Conservation (phyloP, 2,888 invertebrate genomes). For the Drosophila borborema region DNA sequence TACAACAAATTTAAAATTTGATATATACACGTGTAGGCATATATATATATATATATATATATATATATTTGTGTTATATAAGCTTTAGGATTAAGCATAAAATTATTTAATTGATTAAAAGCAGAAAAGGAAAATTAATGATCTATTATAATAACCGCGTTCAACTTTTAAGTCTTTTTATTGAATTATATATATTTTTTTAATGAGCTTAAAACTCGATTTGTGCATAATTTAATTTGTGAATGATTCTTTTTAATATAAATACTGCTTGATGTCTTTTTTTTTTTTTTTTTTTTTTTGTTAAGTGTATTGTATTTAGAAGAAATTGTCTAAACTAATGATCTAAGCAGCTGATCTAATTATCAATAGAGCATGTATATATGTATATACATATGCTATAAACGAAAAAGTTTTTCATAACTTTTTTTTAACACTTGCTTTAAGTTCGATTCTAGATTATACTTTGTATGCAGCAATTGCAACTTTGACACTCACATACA, state of each 20-base stretch:
- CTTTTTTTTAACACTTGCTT: slow-evolving; percentile 16
- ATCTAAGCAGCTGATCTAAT: slow-evolving; percentile 9
- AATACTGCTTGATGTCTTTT: slow-evolving; percentile 6
- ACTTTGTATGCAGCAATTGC: not conserved
- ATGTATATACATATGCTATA: too few species aligned
- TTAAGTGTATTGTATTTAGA: slow-evolving; percentile 29
- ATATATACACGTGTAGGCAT: slow-evolving; percentile 8
- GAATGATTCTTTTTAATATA: not conserved
- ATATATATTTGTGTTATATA: slow-evolving; percentile 16
- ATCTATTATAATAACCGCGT: slow-evolving; percentile 24
- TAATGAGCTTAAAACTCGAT: not conserved
- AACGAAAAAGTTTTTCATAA: slow-evolving; percentile 7
- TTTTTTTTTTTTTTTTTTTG: slow-evolving; percentile 13
- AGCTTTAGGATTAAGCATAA: slow-evolving; percentile 33
- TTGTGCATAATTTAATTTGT: not conserved
- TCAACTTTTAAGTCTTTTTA: slow-evolving; percentile 15
- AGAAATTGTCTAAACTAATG: slow-evolving; percentile 18
- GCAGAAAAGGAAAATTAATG: not conserved
- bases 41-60: not conserved
- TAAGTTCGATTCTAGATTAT: slow-evolving; percentile 21
- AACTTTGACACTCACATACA: not conserved
- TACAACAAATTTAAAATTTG: slow-evolving; percentile 6
- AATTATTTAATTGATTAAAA: slow-evolving; percentile 39
- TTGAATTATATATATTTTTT: slow-evolving; percentile 2
- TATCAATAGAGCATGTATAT: slow-evolving; percentile 3